A percentile compares a stretch with the other conserved stretches of the same genome.
Evolutionary conservation across 2,888 invertebrate genomes (phyloP).

Genomic region (Microctonus brassicae): DNA sequence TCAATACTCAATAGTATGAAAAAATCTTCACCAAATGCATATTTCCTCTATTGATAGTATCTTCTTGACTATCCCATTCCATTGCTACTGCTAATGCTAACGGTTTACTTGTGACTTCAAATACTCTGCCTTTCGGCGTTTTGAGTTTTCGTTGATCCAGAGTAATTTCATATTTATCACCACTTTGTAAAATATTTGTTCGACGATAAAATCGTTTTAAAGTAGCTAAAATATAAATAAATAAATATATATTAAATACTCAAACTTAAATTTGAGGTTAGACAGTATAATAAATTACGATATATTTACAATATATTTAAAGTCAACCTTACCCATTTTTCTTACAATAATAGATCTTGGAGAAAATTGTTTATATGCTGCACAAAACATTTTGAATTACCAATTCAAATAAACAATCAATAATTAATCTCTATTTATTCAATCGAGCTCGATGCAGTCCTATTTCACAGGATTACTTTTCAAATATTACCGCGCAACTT

Average conservation of each 20-base stretch:
- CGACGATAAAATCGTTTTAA: conserved; percentile 82
- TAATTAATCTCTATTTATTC: neutral
- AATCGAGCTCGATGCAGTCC: neutral
- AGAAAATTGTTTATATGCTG: conserved; percentile 32
- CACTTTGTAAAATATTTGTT: conserved; percentile 79
- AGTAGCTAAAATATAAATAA: conserved; percentile 60
- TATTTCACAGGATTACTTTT: neutral
- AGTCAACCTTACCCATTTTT: conserved; percentile 36
- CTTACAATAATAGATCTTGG: conserved; percentile 32
- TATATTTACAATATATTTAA: neutral
- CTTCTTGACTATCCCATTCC: conserved; percentile 93
- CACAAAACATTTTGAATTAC: conserved; percentile 31
- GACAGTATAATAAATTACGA: neutral
- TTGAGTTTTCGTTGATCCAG: conserved; percentile 91
- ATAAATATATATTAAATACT: neutral
- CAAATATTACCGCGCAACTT: neutral
- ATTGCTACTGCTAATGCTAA: conserved; percentile 93
- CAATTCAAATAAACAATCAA: neutral
- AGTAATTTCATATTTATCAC: conserved; percentile 85
- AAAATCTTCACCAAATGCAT: conserved; percentile 86
- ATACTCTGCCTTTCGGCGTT: conserved; percentile 86
- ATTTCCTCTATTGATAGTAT: conserved; percentile 79
- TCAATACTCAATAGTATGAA: no score
- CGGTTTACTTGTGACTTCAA: conserved; percentile 86
- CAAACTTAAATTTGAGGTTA: conserved; percentile 36